phyloP scores from a whole-genome alignment of 2,797 vertebrate species.

The Anguilla marmorata region DNA sequence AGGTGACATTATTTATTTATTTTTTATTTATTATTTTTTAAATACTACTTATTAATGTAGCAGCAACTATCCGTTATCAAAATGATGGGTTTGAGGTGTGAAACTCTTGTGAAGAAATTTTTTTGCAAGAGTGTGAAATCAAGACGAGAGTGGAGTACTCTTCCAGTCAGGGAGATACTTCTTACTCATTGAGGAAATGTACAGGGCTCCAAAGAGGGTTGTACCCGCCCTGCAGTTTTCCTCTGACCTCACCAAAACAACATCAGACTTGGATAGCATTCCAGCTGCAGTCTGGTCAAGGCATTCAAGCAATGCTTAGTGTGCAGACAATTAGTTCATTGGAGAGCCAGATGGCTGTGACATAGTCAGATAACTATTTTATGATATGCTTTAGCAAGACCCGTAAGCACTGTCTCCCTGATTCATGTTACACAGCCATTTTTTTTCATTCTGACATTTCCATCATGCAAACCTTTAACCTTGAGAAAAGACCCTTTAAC shows the following conservation, averaged over 20 bases:
- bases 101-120: neutral
- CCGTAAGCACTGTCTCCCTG: constrained; percentile 26
- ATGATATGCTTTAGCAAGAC: constrained; percentile 48
- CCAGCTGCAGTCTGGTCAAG: constrained; percentile 41
- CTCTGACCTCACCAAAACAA: constrained; percentile 34
- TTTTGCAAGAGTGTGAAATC: neutral
- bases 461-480: constrained; percentile 4
- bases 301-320: constrained; percentile 47
- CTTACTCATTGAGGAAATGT: constrained; percentile 36
- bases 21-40: neutral
- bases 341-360: constrained; percentile 53
- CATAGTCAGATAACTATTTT: constrained; percentile 54
- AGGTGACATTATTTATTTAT: neutral
- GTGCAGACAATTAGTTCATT: constrained; percentile 56
- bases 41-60: neutral
- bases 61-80: neutral
- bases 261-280: constrained; percentile 52
- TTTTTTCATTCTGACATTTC: constrained; percentile 18
- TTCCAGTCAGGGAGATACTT: constrained; percentile 22
- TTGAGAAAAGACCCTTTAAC: neutral
- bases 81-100: constrained; percentile 21
- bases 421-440: constrained; percentile 19
- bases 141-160: constrained; percentile 10
- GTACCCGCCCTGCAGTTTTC: neutral
- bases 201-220: neutral